Evolutionary conservation across 1,140 invertebrate genomes (phyloP).

Genomic region (Pseudoatta argentina): DNA sequence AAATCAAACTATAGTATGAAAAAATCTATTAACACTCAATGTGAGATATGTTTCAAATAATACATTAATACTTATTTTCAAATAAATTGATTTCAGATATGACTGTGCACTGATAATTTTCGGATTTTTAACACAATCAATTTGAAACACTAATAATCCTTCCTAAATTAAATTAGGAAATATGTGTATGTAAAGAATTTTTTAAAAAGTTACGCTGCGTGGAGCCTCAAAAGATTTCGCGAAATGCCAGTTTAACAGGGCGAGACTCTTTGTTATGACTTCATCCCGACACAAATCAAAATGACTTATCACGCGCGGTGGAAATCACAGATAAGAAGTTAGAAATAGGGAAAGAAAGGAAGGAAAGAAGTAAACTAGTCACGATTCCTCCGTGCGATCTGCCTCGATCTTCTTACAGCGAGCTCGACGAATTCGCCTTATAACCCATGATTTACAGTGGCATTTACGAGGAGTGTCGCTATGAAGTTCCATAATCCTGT

Average conservation of each 20-base stretch:
- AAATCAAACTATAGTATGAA: no score
- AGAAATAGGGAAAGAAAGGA: background rate
- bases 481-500: conserved; percentile 55
- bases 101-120: no score
- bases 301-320: conserved; percentile 36
- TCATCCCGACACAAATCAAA: conserved; percentile 45
- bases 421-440: conserved; percentile 56
- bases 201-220: background rate
- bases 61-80: no score
- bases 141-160: no score
- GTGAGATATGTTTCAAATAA: no score
- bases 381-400: conserved; percentile 40
- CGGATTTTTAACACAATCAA: no score
- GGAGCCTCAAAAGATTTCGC: background rate
- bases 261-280: conserved; percentile 21
- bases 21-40: no score
- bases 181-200: no score
- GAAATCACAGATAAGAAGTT: conserved; percentile 25
- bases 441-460: conserved; percentile 52
- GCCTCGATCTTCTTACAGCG: background rate
- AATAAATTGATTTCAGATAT: no score
- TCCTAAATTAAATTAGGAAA: no score
- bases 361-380: conserved; percentile 55
- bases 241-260: conserved; percentile 2
- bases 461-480: conserved; percentile 59